A percentile compares a stretch with the other conserved stretches of the same genome.
Evolutionary conservation across 2,888 invertebrate species (phyloP).

Genomic region (Drosophila basisetae): DNA sequence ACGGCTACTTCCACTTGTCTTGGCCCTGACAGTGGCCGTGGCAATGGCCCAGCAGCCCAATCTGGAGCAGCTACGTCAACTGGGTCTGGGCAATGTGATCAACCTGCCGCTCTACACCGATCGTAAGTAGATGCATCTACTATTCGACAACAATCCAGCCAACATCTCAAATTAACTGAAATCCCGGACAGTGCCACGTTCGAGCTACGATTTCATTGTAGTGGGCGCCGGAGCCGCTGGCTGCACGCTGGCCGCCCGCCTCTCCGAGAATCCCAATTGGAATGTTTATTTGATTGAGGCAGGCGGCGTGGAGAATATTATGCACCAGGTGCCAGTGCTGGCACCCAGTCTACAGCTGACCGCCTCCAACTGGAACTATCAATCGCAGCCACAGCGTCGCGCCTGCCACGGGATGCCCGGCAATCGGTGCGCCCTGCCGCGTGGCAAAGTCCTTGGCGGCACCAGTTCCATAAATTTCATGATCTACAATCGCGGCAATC

Average conservation of each 20-base stretch:
- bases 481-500: conserved; percentile 91
- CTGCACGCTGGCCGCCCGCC: conserved; percentile 85
- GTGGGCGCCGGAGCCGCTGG: conserved; percentile 95
- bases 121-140: conserved; percentile 59
- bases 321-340: conserved; percentile 82
- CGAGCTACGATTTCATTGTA: conserved; percentile 92
- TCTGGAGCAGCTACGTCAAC: conserved; percentile 49
- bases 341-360: conserved; percentile 82
- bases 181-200: conserved; percentile 88
- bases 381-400: conserved; percentile 88
- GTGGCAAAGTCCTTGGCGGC: conserved; percentile 88
- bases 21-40: conserved; percentile 11
- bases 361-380: conserved; percentile 90
- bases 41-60: conserved; percentile 9
- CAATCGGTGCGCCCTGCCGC: conserved; percentile 85
- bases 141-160: not conserved
- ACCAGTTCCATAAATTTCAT: conserved; percentile 88
- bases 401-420: conserved; percentile 87
- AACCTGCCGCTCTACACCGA: conserved; percentile 73
- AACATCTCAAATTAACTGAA: not conserved
- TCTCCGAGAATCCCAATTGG: conserved; percentile 85
- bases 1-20: conserved; percentile 8
- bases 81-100: conserved; percentile 74
- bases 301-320: conserved; percentile 85
- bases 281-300: conserved; percentile 86